A percentile compares a stretch with the other conserved stretches of the same genome.
These are phyloP conservation scores for Gari tellinella DNA, from an alignment of 2,888 invertebrate species.

Conservation along the genomic window DNA sequence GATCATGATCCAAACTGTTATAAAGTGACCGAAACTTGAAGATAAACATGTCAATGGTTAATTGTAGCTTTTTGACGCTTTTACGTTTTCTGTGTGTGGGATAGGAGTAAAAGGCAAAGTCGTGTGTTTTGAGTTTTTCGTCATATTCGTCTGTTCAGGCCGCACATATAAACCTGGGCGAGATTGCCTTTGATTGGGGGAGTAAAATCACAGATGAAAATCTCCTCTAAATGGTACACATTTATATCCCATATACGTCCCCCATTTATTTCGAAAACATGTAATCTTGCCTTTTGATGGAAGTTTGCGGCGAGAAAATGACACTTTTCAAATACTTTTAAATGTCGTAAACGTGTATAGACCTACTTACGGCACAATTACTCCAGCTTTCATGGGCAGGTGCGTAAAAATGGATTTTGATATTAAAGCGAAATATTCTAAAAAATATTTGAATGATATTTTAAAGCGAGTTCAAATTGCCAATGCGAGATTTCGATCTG, in stretches of 20 bases:
- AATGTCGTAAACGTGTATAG: slow-evolving; percentile 14
- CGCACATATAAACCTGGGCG: neutral
- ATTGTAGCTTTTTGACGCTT: neutral
- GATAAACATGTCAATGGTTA: no score
- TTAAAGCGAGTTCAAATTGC: no score
- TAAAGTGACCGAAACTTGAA: no score
- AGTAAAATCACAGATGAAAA: slow-evolving; percentile 7
- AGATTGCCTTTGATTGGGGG: no score
- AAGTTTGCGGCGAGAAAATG: slow-evolving; percentile 20
- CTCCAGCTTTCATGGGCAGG: no score
- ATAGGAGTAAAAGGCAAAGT: no score
- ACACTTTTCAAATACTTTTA: slow-evolving; percentile 24
- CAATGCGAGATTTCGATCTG: no score
- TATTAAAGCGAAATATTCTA: no score
- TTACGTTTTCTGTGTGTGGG: no score
- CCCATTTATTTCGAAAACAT: slow-evolving; percentile 7
- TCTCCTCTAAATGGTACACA: neutral
- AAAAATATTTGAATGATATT: no score
- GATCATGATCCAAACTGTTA: no score
- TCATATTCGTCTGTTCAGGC: neutral
- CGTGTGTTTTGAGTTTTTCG: neutral
- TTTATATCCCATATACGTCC: slow-evolving; percentile 6
- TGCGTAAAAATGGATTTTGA: no score
- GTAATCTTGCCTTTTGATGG: slow-evolving; percentile 30
- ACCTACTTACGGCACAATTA: neutral